Evolutionary conservation across 2,113 vertebrate species (phyloP), one percentile per base, ranked within the genome.

Genomic region (Lethenteron reissneri): DNA sequence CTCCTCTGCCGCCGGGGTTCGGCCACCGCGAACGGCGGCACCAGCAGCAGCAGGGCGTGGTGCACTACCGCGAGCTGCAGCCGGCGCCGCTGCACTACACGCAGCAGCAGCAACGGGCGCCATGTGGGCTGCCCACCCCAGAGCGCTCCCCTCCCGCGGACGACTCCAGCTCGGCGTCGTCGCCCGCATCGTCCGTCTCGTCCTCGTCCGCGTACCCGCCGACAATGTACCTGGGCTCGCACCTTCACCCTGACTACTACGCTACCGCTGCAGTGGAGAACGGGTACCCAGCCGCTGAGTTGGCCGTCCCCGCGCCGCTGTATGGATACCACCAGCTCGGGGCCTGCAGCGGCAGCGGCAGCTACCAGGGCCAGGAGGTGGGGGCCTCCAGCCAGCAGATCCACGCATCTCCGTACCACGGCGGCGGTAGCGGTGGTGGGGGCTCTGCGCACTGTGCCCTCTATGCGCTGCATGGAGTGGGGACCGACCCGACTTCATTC

Each of bases 41-140:
- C 41, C 41, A 41, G 41, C 41, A 41, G 41, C 41, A 41, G 41
- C 41, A 41, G 41, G 41, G 41, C 6, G 41, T 41, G 41, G 41
- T 68, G 64, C 64, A 21, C 64, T 68, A 68, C 64, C n/a, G 64
- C 9, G 64, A 68, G 25, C 64, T 68, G n/a, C 64, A 68, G 25
- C 64, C 64, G 9, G 64, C 64, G n/a, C 64, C 64, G 64, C 64
- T 68, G 64, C n/a, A 21, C n/a, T 68, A 68, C 11, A 21, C n/a
- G 25, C 64, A 21, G 10, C 64, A 21, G 41, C 41, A 41, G 41
- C 41, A 41, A 41, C 41, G 41, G 41, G 41, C 41, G 41, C 41
- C 41, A 41, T 41, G 41, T 41, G 41, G 41, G 5, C 6, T 41
- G 41, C 41, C 41, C 41, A 41, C 41, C 41, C 41, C 41, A 41